Evolutionary conservation across 2,113 vertebrate genomes (phyloP).

Genomic region (Nettapus auritus): DNA sequence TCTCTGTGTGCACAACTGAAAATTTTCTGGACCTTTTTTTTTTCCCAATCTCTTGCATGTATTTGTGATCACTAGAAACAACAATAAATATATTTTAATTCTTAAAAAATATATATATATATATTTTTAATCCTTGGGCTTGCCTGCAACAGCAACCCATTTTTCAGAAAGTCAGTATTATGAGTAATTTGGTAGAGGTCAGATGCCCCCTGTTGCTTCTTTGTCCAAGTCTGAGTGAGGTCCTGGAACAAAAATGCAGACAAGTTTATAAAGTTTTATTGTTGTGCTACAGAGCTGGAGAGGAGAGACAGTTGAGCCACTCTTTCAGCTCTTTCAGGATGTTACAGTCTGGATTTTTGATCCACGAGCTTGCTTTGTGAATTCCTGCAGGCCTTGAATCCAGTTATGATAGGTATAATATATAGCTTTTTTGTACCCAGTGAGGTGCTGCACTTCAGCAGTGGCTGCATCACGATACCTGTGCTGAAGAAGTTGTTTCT

Average conservation of each 20-base stretch:
- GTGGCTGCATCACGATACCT: conserved; percentile 21
- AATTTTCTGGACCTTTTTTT: not conserved
- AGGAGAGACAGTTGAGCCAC: not conserved
- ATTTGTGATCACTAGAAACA: not conserved
- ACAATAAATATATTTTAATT: not conserved
- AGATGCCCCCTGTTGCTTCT: not conserved
- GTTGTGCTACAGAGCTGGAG: not conserved
- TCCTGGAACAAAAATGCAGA: not conserved
- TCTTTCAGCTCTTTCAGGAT: conserved; percentile 12
- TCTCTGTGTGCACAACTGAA: not conserved
- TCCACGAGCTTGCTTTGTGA: not conserved
- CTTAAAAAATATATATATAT: not conserved
- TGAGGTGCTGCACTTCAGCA: not conserved
- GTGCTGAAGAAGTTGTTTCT: conserved; percentile 24
- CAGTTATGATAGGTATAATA: not conserved
- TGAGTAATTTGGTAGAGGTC: not conserved
- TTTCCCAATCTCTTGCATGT: not conserved
- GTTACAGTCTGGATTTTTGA: conserved; percentile 3
- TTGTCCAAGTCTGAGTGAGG: not conserved
- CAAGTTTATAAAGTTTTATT: not conserved
- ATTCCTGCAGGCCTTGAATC: conserved; percentile 8
- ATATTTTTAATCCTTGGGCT: not conserved
- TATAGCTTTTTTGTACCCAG: not conserved
- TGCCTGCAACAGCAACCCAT: not conserved
- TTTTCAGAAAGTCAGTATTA: not conserved